Conservation (phyloP, 2,797 vertebrate species). For the Petrocephalus sullivani region DNA sequence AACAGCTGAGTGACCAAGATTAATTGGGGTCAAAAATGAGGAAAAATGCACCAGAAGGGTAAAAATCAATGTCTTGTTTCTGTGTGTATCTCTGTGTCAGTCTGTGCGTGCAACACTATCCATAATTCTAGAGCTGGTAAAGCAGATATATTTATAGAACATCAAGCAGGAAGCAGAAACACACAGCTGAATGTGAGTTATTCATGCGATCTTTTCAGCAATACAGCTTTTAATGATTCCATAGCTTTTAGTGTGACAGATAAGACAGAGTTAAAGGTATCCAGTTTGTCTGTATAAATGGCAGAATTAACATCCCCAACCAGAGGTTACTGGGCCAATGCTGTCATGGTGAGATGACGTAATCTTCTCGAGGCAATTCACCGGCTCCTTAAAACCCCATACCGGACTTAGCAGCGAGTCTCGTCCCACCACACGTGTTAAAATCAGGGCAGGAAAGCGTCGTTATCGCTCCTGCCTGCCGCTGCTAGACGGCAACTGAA, state of each 20-base stretch:
- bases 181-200: not conserved
- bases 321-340: not conserved
- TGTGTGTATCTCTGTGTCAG: not conserved
- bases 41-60: not conserved
- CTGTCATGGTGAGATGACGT: not conserved
- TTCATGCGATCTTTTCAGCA: not conserved
- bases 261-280: not conserved
- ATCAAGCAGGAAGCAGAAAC: not conserved
- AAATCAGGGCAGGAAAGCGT: not conserved
- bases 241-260: not conserved
- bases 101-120: not conserved
- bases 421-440: not conserved
- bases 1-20: not conserved
- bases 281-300: not conserved
- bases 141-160: not conserved
- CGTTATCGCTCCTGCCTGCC: not conserved
- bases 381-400: not conserved
- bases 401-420: not conserved
- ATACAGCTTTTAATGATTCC: not conserved
- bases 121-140: not conserved
- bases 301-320: not conserved
- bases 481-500: not conserved
- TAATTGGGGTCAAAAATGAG: not conserved
- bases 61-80: conserved; percentile 3
- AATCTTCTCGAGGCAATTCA: not conserved